Evolutionary conservation across 2,113 vertebrate genomes (phyloP), one percentile per base, ranked within the genome.

Genomic region (Mustela nigripes): DNA sequence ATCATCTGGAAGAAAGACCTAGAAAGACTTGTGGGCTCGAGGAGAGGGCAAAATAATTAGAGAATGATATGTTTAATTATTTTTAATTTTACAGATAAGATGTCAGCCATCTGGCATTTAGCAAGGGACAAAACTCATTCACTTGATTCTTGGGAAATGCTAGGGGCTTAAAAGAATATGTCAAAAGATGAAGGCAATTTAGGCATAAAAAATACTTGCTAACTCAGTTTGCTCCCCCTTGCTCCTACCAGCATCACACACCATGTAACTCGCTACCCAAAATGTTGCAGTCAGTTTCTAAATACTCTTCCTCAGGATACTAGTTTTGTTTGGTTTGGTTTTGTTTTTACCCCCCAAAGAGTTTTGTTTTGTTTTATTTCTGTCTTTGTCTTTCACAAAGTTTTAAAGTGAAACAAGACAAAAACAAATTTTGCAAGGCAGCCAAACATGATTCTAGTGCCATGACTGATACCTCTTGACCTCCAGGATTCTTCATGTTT

Each of bases 51-150:
- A 98, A 97, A 93, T 0, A 33, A 98, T 95, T 79, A 53, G 8
- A 91, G 90, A 94, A 42, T 63, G 14, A 85, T 96, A 92, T 96
- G 60, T 4, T 96, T 95, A 95, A 97, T 97, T 94, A 94, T 93
- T 88, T 93, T 89, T 94, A 97, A 97, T 71, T 86, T 79, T 73
- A 93, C 56, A 93, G 96, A 97, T 96, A 94, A 97, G 67, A 95
- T 80, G 50, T 28, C 97, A 95, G 74, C 95, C 93, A 97, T 97
- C 95, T 98, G 95, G 96, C 81, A 94, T 87, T 97, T 98, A 92
- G 82, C 56, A 98, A 88, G 0, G 0, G 2, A 92, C 50, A 93
- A 87, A 95, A 90, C 90, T 83, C 28, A 67, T 36, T 97, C 93
- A 84, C 22, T 69, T 85, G 97, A 91, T 50, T 91, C 89, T 95